Base-by-base conservation (phyloP, 2,888 invertebrate genomes). In the Heteropelma amictum region DNA sequence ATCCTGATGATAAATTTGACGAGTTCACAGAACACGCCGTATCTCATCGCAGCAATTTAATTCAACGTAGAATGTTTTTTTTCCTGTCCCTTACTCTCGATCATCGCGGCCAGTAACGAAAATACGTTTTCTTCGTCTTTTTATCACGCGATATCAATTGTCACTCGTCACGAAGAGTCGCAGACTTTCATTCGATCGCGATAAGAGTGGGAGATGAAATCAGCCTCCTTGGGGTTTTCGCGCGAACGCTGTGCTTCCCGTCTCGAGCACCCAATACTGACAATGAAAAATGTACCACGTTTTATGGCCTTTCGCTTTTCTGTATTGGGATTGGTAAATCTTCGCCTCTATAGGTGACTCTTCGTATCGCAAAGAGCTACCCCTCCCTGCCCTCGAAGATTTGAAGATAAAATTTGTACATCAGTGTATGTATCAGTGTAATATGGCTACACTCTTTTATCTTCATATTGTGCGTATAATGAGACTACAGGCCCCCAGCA, bases 131-230 rank as follows among this genome's bases (percentile, higher is more conserved):
- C n/a, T 33, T 30, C 4, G 12, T 51, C 65, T 53, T 28, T 8
- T 67, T 67, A 45, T 61, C 47, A 6, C 35, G 17, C 42, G 45
- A 35, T 56, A 67, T 54, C 42, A 54, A 56, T 35, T 45, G 35
- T 45, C 14, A 14, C 23, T 45, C 10, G 14, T 33, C 26, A 12
- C 14, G 14, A 58, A 17, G 23, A 28, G 26, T 12, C 23, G 38
- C 14, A 49, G 49, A 67, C 56, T 58, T 49, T 47, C 45, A 53
- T 58, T 47, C 56, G 47, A 58, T 47, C 21, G 14, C 8, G 53
- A 47, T 58, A 68, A 38, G n/a, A 12, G 35, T 19, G 33, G 5
- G 26, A 26, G 19, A 26, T 68, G 58, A 21, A 38, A 68, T 38
- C 17, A 58, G 26, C 56, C 56, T 51, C 51, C 28, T 38, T 28